phyloP scores from a whole-genome alignment of 2,888 invertebrate species.

The Leptopilina drosophilae region DNA sequence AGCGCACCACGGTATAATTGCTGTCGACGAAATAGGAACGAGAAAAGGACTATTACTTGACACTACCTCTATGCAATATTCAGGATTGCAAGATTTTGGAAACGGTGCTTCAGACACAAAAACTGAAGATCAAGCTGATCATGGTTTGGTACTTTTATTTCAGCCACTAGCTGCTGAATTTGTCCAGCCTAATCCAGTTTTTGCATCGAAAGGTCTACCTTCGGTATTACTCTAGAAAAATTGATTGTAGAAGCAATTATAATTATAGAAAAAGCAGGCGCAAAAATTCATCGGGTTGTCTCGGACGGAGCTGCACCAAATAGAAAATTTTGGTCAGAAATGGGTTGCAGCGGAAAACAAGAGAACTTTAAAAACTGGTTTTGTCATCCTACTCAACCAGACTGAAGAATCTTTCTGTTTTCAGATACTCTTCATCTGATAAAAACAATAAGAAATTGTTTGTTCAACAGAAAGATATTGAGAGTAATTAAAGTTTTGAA shows the following conservation, averaged over 20 bases:
- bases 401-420: slow-evolving; percentile 52
- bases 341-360: slow-evolving; percentile 47
- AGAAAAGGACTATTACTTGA: background rate
- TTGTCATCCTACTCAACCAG: slow-evolving; percentile 51
- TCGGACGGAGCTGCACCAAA: slow-evolving; percentile 55
- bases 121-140: slow-evolving; percentile 34
- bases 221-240: slow-evolving; percentile 48
- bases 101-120: background rate
- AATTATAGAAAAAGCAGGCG: slow-evolving; percentile 50
- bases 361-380: slow-evolving; percentile 45
- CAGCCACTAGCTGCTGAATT: slow-evolving; percentile 54
- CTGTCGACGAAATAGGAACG: background rate
- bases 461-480: slow-evolving; percentile 44
- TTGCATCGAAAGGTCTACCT: slow-evolving; percentile 51
- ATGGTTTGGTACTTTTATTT: slow-evolving; percentile 46
- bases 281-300: slow-evolving; percentile 54
- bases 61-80: slow-evolving; percentile 28
- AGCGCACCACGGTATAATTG: background rate
- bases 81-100: slow-evolving; percentile 43
- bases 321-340: slow-evolving; percentile 52
- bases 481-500: slow-evolving; percentile 39
- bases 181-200: slow-evolving; percentile 57
- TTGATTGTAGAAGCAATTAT: slow-evolving; percentile 54
- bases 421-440: slow-evolving; percentile 58
- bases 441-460: slow-evolving; percentile 57